These are phyloP conservation scores for Raphicerus campestris DNA, from an alignment of 2,113 vertebrate species.

Conservation along the genomic window DNA sequence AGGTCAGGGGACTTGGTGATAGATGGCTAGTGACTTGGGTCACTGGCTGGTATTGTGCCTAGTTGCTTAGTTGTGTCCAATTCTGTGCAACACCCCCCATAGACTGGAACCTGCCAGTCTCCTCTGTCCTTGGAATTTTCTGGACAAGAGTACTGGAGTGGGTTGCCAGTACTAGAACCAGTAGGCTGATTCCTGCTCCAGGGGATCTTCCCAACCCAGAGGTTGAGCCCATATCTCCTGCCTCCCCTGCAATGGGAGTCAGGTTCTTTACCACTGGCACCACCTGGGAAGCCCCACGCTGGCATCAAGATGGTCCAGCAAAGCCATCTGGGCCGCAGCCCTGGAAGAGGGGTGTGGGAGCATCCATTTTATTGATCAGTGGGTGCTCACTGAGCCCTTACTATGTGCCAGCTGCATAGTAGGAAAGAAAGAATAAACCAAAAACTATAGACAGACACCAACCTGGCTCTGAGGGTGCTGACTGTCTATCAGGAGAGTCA, in stretches of 20 bases:
- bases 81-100: background rate
- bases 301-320: background rate
- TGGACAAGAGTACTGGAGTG: background rate
- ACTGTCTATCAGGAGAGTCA: background rate
- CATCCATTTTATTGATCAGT: no score
- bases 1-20: background rate
- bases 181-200: background rate
- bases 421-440: background rate
- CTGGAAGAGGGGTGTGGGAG: background rate
- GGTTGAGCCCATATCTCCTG: background rate
- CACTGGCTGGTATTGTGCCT: background rate
- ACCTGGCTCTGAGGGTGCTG: background rate
- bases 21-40: accelerated
- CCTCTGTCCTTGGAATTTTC: background rate
- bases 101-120: background rate
- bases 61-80: background rate
- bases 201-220: background rate
- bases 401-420: background rate
- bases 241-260: accelerated
- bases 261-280: background rate
- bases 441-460: background rate
- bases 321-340: background rate
- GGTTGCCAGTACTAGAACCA: background rate
- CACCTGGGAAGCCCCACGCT: background rate
- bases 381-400: background rate